Percentiles rank a stretch among this genome's conserved stretches.
Conservation (phyloP, 2,888 invertebrate species). For the Torymus auratus region DNA sequence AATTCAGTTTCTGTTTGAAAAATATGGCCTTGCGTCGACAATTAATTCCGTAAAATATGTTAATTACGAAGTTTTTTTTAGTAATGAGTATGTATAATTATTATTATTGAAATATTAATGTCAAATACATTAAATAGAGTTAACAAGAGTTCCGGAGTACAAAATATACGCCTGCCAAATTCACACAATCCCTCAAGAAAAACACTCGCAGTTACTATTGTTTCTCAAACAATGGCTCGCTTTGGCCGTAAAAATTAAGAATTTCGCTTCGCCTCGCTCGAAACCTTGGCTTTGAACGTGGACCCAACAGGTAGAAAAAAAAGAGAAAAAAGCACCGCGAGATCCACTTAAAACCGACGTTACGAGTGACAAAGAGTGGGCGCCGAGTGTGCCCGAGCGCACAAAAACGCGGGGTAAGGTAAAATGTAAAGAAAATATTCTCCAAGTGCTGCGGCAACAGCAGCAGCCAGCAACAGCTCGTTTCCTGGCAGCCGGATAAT, state of each 20-base stretch:
- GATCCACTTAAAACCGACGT: conserved; percentile 3
- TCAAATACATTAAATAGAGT: too few species aligned
- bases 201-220: too few species aligned
- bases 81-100: too few species aligned
- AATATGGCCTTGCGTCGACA: too few species aligned
- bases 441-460: not conserved
- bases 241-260: conserved; percentile 15
- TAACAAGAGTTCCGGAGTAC: too few species aligned
- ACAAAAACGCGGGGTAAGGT: not conserved
- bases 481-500: conserved; percentile 25
- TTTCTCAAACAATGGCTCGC: not conserved
- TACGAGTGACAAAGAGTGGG: conserved; percentile 15
- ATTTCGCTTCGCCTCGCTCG: not conserved
- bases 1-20: too few species aligned
- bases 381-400: not conserved
- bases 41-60: too few species aligned
- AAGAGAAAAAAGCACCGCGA: not conserved
- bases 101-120: too few species aligned
- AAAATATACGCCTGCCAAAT: too few species aligned
- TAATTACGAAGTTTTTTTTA: too few species aligned
- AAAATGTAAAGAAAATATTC: not conserved
- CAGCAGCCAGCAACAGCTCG: not conserved
- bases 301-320: not conserved
- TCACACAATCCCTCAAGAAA: too few species aligned
- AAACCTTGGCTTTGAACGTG: not conserved